Conservation (phyloP, 1,140 invertebrate species). For the Oppia nitens region DNA sequence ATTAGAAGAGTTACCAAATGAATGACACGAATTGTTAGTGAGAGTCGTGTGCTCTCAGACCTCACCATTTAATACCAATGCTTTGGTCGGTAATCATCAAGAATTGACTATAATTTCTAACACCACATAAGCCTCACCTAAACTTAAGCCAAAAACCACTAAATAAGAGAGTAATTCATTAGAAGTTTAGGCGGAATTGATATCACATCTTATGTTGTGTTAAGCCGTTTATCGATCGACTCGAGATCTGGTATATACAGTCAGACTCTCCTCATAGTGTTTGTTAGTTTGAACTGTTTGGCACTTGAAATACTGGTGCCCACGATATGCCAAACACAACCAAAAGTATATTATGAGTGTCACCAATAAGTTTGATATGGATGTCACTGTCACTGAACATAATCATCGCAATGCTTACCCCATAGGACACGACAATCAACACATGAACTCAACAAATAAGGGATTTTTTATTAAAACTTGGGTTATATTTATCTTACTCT, state of each 20-base stretch:
- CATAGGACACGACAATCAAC: neutral
- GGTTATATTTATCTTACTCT: neutral
- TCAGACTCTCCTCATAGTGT: neutral
- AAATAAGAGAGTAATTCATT: neutral
- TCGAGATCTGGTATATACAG: neutral
- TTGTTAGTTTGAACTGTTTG: neutral
- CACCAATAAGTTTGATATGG: conserved; percentile 3
- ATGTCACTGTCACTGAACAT: neutral
- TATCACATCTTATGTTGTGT: neutral
- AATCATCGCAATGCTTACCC: neutral
- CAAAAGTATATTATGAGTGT: neutral
- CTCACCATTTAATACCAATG: no score
- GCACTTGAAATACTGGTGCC: no score
- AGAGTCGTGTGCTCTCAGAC: no score
- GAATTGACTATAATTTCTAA: no score
- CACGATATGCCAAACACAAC: no score
- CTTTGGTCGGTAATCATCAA: no score
- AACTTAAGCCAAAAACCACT: no score
- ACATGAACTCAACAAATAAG: neutral
- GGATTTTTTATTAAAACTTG: neutral
- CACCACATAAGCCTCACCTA: no score
- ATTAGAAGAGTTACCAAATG: no score
- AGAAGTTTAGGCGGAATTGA: neutral
- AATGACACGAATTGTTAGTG: no score
- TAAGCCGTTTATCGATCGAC: neutral